Base-by-base conservation (phyloP, 2,888 invertebrate species). In the Apodemia duryi region DNA sequence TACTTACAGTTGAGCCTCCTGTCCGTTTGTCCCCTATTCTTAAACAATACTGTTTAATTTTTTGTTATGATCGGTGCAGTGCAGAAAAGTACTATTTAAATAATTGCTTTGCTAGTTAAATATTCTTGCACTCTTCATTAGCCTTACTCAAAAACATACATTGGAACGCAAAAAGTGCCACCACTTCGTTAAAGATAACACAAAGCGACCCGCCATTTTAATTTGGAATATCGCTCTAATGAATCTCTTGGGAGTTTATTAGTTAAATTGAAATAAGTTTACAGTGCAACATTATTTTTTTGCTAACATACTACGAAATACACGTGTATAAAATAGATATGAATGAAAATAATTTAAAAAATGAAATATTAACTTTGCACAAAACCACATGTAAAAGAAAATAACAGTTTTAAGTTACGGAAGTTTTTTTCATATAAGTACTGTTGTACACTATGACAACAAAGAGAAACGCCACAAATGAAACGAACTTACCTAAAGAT, bases 141-240 rank as follows among this genome's bases (percentile, higher is more conserved):
- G 32, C 32, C 29, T 57, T 57, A 13, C 6, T 57, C 10, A 54
- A 57, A 57, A 57, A 29, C 57, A 57, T 32, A 32, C 29, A 57
- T 29, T 35, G 57, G 13, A 57, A 57, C 57, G 32, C 13, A 11
- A 57, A 57, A 57, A 49, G 28, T 32, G 32, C 57, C 57, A 32
- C 29, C 32, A 9, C 57, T 57, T 57, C 32, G 57, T 57, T 57
- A 57, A 57, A 57, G 32, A 57, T 57, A 57, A 57, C 57, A 35
- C 32, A 32, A 32, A 6, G 35, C 32, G 57, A 57, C 6, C 35
- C n/a, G 57, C 57, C 32, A 35, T 57, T 57, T 57, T 35, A 57
- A 35, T 57, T 57, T 32, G 57, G 32, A 57, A 57, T 57, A 57
- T 57, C 35, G 57, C 57, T 57, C 32, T 13, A 57, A 60, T 60